Conservation (phyloP, 2,797 vertebrate genomes). For the Avahi laniger region DNA sequence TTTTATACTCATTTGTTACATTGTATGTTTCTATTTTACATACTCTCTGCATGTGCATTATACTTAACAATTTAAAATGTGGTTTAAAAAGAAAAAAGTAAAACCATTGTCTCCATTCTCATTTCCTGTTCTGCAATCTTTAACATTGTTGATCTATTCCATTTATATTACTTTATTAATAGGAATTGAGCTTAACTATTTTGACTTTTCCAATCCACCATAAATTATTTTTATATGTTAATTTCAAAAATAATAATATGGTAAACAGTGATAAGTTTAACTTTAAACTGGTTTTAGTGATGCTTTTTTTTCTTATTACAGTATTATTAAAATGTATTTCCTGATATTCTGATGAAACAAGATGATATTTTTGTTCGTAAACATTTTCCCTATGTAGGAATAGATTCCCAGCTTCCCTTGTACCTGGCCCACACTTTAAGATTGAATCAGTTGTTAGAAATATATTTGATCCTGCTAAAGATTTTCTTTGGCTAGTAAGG, state of each 20-base stretch:
- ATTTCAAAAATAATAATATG: neutral
- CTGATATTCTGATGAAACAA: neutral
- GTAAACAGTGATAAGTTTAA: neutral
- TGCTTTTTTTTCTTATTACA: neutral
- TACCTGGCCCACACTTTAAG: neutral
- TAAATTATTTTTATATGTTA: neutral
- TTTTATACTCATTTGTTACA: slow-evolving; percentile 4
- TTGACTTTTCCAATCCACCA: neutral
- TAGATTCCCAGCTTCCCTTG: neutral
- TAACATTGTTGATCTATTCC: neutral
- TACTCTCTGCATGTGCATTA: neutral
- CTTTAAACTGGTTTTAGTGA: neutral
- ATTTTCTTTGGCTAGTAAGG: neutral
- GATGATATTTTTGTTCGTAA: neutral
- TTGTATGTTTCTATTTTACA: neutral
- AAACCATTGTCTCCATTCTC: neutral
- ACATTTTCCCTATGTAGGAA: neutral
- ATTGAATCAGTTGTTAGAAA: neutral
- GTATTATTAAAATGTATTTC: neutral
- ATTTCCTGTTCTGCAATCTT: neutral
- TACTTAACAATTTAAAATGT: neutral
- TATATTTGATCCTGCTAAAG: neutral
- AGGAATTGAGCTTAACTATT: neutral
- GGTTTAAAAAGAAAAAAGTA: neutral
- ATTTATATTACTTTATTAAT: neutral